Evolutionary conservation across 2,888 invertebrate genomes (phyloP).

Genomic region (Fabriciana adippe): DNA sequence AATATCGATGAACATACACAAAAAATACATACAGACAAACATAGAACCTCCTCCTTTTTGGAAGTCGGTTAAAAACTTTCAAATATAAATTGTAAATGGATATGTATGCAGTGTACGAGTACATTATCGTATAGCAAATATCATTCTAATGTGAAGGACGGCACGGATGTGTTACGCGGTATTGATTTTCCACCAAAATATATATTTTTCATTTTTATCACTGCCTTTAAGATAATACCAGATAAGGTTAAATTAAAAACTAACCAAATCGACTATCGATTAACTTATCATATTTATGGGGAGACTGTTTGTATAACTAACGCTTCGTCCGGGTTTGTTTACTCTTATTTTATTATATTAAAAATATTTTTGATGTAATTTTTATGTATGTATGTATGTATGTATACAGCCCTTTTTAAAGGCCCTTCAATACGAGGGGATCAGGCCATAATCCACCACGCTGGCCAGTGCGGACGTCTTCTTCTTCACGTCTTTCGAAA

Average conservation of each 20-base stretch:
- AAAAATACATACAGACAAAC: no score
- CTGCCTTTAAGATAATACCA: slow-evolving; percentile 63
- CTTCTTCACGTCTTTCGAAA: no score
- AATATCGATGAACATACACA: no score
- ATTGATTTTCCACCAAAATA: slow-evolving; percentile 71
- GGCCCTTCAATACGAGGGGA: no score
- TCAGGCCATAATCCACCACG: no score
- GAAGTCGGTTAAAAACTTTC: no score
- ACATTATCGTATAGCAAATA: slow-evolving; percentile 4
- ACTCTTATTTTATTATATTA: neutral
- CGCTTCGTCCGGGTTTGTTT: neutral
- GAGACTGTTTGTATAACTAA: slow-evolving; percentile 1
- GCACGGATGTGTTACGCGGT: slow-evolving; percentile 41
- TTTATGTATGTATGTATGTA: no score
- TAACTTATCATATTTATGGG: slow-evolving; percentile 40
- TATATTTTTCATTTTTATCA: slow-evolving; percentile 65
- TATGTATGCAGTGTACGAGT: neutral
- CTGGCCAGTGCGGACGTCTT: no score
- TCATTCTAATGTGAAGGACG: slow-evolving; percentile 31
- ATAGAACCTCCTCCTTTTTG: no score
- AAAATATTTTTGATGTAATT: no score
- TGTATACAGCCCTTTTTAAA: no score
- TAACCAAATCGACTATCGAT: slow-evolving; percentile 58
- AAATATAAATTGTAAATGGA: no score
- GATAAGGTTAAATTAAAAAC: slow-evolving; percentile 74